A percentile compares a stretch with the other conserved stretches of the same genome.
These are phyloP conservation scores for Xestia xanthographa DNA, from an alignment of 2,888 invertebrate species.

Conservation along the genomic window DNA sequence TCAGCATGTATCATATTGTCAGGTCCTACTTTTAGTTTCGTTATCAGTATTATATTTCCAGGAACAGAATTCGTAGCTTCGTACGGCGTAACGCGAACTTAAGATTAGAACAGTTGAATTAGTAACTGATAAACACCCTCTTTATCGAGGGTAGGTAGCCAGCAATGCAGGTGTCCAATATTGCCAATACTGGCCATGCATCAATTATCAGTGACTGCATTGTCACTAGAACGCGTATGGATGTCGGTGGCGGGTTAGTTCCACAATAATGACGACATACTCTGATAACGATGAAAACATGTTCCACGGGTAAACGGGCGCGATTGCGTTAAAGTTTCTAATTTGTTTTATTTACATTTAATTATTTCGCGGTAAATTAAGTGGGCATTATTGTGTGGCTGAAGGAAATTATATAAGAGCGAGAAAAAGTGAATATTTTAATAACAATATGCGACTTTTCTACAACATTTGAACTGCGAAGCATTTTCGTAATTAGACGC, in stretches of 20 bases:
- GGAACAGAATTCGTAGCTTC: conserved; percentile 10
- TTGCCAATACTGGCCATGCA: conserved; percentile 31
- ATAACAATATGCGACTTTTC: conserved; percentile 20
- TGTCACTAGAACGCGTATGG: conserved; percentile 78
- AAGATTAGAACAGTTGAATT: background rate
- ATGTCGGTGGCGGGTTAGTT: conserved; percentile 75
- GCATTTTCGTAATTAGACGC: conserved; percentile 34
- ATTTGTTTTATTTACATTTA: conserved; percentile 53
- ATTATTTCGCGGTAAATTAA: conserved; percentile 39
- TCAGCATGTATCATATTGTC: conserved; percentile 43
- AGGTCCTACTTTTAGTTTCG: conserved; percentile 50
- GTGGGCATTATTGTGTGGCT: background rate
- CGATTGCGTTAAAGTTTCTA: conserved; percentile 62
- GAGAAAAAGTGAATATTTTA: conserved; percentile 22
- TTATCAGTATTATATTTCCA: conserved; percentile 37
- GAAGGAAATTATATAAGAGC: conserved; percentile 30
- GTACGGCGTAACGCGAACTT: conserved; percentile 9
- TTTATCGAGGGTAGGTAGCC: background rate
- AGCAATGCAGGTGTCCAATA: conserved; percentile 25
- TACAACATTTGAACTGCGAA: conserved; percentile 7
- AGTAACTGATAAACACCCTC: no score
- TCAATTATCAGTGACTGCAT: conserved; percentile 59
- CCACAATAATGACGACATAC: conserved; percentile 85
- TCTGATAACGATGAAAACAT: conserved; percentile 86
- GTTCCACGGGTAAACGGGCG: conserved; percentile 64